These are phyloP conservation scores for Tinamus guttatus DNA, from an alignment of 2,113 vertebrate genomes.

Conservation along the genomic window DNA sequence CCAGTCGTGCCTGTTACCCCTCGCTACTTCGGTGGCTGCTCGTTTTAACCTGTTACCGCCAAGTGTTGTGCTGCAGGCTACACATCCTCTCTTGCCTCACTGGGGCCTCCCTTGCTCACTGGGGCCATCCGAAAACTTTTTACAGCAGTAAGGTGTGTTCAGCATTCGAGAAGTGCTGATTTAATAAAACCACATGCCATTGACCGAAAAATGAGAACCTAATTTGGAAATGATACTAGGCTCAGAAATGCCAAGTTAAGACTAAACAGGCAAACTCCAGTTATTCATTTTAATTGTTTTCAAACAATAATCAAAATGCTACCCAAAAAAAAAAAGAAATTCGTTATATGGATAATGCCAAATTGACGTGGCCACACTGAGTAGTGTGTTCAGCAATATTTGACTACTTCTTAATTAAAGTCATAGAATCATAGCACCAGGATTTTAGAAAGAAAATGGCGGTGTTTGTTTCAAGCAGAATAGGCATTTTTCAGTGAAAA, in stretches of 20 bases:
- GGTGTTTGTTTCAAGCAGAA: neutral
- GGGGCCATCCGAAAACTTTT: neutral
- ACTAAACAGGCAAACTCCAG: neutral
- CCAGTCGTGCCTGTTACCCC: neutral
- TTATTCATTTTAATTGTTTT: neutral
- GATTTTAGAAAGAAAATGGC: neutral
- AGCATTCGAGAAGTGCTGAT: neutral
- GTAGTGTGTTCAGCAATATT: neutral
- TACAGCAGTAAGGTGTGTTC: neutral
- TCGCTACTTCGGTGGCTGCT: neutral
- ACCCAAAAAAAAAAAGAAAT: neutral
- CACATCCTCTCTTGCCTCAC: neutral
- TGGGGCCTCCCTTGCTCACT: neutral
- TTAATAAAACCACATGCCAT: neutral
- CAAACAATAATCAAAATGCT: neutral
- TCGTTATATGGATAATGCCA: neutral
- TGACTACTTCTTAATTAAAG: neutral
- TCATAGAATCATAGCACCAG: neutral
- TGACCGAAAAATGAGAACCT: neutral
- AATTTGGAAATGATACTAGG: neutral
- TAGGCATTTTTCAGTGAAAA: neutral
- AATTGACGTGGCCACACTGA: neutral
- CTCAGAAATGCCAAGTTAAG: neutral
- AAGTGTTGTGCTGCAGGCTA: neutral
- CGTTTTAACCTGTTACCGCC: fast-evolving